Evolutionary conservation across 92 coral and sea anemone genomes (phyloP), one percentile per base, ranked within the genome.

Genomic region (Zoanthus sociatus): DNA sequence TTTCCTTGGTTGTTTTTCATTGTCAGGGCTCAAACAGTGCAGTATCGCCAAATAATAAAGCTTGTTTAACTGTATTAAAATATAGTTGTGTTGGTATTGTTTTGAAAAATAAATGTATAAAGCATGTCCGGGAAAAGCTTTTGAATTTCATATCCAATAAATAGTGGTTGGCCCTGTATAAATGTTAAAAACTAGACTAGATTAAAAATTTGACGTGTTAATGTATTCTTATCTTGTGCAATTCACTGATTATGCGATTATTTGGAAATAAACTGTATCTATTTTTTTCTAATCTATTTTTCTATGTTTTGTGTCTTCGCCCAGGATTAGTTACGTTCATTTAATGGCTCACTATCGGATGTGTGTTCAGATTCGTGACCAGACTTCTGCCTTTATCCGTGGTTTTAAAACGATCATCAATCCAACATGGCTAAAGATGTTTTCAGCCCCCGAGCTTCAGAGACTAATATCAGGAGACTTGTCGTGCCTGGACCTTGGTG

Each of bases 391-490:
- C 73, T 95, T 97, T 92, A 93, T 97, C 83, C 98, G 95, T 92
- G 99, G 99, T 11, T 97, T 97, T 83, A 94, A 96, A 84, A 89
- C 95, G 26, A 93, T 97, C 42, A 94, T 97, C 82, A 94, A 92
- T 33, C 93, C 83, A 55, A 94, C 93, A 93, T 97, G 99, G 99
- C 86, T 97, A 21, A 88, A 91, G 76, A 93, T 97, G 96, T 97
- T 97, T 82, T 97, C 98, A 73, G 98, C 97, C 87, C 99, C 99
- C 55, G 99, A 97, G 91, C 95, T 97, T 37, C 99, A 97, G 89
- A 92, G 98, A 26, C 94, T 97, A 73, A 93, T 95, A 73, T 97
- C 99, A 64, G 99, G 99, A 31, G 99, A 97, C 92, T 94, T 88
- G 67, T 90, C 99, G 45, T 90, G 91, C 37, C 84, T 97, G 68